Evolutionary conservation across 2,888 invertebrate genomes (phyloP).

Genomic region (Catocala nupta): DNA sequence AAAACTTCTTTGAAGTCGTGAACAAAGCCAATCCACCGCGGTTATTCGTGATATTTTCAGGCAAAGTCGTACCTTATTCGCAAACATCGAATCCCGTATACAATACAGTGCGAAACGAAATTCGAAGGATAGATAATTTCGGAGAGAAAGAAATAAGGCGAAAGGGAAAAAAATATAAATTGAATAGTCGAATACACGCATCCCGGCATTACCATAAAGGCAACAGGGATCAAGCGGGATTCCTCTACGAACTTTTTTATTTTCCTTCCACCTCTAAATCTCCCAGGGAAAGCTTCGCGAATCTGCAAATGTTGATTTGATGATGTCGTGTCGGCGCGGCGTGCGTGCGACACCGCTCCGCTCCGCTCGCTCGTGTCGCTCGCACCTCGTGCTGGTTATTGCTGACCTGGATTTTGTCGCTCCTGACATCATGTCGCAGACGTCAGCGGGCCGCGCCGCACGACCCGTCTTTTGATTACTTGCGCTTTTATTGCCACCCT

Average conservation of each 20-base stretch:
- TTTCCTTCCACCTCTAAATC: conserved; percentile 88
- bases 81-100: conserved; percentile 84
- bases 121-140: conserved; percentile 87
- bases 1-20: conserved; percentile 86
- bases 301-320: conserved; percentile 88
- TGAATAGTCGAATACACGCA: conserved; percentile 87
- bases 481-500: conserved; percentile 51
- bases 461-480: conserved; percentile 55
- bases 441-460: conserved; percentile 37
- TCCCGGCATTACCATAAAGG: conserved; percentile 87
- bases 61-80: conserved; percentile 84
- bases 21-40: conserved; percentile 85
- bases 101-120: conserved; percentile 87
- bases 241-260: conserved; percentile 87
- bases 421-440: conserved; percentile 44
- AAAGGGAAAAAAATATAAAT: conserved; percentile 86
- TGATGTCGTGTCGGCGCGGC: conserved; percentile 71
- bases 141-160: conserved; percentile 84
- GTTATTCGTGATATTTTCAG: conserved; percentile 85
- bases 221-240: conserved; percentile 86
- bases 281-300: conserved; percentile 85
- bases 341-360: conserved; percentile 47
- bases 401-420: conserved; percentile 60
- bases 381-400: conserved; percentile 45
- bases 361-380: conserved; percentile 28